phyloP scores from a whole-genome alignment of 2,888 invertebrate genomes.

The Sturmia bella region DNA sequence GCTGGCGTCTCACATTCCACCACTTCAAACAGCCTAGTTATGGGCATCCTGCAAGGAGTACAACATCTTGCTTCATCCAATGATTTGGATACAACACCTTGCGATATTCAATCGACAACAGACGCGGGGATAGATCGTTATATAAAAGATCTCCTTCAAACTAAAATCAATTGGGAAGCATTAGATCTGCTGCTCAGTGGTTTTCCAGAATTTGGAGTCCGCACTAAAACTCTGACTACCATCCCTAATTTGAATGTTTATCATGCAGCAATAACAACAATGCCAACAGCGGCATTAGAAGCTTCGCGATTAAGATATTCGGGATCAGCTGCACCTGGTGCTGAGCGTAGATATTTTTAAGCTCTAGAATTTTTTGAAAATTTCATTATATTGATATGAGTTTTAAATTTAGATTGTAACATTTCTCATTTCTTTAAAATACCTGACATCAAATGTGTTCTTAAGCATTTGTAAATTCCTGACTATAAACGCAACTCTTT shows the following conservation, averaged over 20 bases:
- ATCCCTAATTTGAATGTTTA: slow-evolving; percentile 83
- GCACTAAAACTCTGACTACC: slow-evolving; percentile 93
- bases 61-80: slow-evolving; percentile 76
- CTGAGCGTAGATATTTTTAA: slow-evolving; percentile 83
- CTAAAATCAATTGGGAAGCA: slow-evolving; percentile 94
- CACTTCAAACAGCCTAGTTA: slow-evolving; percentile 87
- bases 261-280: slow-evolving; percentile 76
- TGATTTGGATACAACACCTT: slow-evolving; percentile 75
- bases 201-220: slow-evolving; percentile 93
- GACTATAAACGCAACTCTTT: neutral
- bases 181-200: slow-evolving; percentile 97
- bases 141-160: slow-evolving; percentile 89
- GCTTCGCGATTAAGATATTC: slow-evolving; percentile 85
- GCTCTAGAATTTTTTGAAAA: slow-evolving; percentile 47
- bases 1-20: slow-evolving; percentile 81
- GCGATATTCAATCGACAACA: slow-evolving; percentile 75
- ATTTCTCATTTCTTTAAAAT: slow-evolving; percentile 51
- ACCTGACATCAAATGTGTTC: slow-evolving; percentile 49
- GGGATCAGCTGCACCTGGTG: slow-evolving; percentile 86
- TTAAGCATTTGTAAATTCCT: too few species aligned
- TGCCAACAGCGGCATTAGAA: slow-evolving; percentile 78
- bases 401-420: slow-evolving; percentile 32
- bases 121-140: slow-evolving; percentile 86
- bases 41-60: slow-evolving; percentile 83
- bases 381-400: slow-evolving; percentile 1